Conservation (phyloP, 2,888 invertebrate species). For the Priocnemis perturbator region DNA sequence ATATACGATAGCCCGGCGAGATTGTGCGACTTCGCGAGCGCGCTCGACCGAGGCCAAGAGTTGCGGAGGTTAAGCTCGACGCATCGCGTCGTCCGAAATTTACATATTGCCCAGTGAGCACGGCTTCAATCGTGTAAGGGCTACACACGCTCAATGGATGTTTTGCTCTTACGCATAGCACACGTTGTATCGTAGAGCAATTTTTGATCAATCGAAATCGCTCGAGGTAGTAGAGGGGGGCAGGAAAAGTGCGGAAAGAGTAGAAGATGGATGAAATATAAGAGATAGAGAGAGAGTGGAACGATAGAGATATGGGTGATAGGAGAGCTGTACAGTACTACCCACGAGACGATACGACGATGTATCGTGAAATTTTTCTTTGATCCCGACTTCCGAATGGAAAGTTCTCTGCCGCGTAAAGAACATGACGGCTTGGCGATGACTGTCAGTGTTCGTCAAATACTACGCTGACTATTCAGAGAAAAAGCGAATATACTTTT, state of each 20-base stretch:
- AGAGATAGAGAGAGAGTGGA: conserved; percentile 27
- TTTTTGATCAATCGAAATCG: conserved; percentile 24
- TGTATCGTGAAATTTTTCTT: conserved; percentile 1
- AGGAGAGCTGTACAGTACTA: conserved; percentile 1
- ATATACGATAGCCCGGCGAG: conserved; percentile 40
- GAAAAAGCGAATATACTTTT: too few relatives aligned
- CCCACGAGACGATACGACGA: conserved; percentile 27
- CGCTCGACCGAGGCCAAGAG: conserved; percentile 39
- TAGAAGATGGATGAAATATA: conserved; percentile 12
- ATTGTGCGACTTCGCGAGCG: conserved; percentile 32
- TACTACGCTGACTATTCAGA: too few relatives aligned
- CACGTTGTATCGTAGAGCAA: conserved; percentile 17
- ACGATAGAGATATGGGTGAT: conserved; percentile 2
- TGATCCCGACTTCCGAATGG: background rate
- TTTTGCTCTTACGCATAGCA: conserved; percentile 2
- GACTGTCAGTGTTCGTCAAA: too few relatives aligned
- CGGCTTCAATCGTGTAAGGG: too few relatives aligned
- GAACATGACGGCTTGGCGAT: too few relatives aligned
- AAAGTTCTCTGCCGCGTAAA: too few relatives aligned
- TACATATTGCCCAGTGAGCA: conserved; percentile 14
- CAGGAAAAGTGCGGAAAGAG: background rate
- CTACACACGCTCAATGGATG: conserved; percentile 22
- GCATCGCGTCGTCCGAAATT: conserved; percentile 11
- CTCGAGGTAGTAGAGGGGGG: conserved; percentile 15
- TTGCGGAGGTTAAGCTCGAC: conserved; percentile 24